Base-by-base conservation (phyloP, 2,888 invertebrate species). In the Nomada ruficornis region DNA sequence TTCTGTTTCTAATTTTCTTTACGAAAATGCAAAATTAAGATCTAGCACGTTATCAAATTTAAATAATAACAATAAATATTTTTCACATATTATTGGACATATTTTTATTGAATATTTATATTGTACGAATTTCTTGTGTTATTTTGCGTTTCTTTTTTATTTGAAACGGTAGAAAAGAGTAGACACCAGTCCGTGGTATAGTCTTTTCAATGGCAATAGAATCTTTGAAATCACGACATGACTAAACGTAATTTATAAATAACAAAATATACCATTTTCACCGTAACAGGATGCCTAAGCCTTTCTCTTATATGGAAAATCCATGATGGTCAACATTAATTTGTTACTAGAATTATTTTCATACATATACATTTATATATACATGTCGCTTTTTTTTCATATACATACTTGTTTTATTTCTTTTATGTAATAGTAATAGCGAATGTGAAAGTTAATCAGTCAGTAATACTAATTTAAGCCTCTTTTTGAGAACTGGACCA, bases 141-240 rank as follows among this genome's bases (percentile, higher is more conserved):
- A 69, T 55, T 72, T 55, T 29, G 13, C 23, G 9, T 68, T 11
- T 29, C 23, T 4, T 26, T 57, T 55, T 29, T 47, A 11, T 1
- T 68, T 20, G 18, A 55, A 29, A 62, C 47, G 23, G 55, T 59
- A 65, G 29, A 60, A 70, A 74, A 70, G 11, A 57, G 68, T 76
- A 84, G 85, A 89, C 86, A 86, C 89, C 90, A 90, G 89, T 90
- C 88, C 88, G 78, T 86, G 59, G 64, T 55, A 76, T 87, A 90
- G 86, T 91, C 86, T 89, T 90, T 86, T 88, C 83, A 89, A 91
- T 91, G 90, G 90, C 90, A 89, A 91, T 90, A 85, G 72, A 89
- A 87, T 88, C 79, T 89, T 87, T 83, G 83, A 84, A 91, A 81
- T 91, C 75, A 79, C 81, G 80, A 83, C 76, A 76, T 82, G 82